Conservation (phyloP, 2,797 vertebrate genomes). For the Enteromius argenteus region DNA sequence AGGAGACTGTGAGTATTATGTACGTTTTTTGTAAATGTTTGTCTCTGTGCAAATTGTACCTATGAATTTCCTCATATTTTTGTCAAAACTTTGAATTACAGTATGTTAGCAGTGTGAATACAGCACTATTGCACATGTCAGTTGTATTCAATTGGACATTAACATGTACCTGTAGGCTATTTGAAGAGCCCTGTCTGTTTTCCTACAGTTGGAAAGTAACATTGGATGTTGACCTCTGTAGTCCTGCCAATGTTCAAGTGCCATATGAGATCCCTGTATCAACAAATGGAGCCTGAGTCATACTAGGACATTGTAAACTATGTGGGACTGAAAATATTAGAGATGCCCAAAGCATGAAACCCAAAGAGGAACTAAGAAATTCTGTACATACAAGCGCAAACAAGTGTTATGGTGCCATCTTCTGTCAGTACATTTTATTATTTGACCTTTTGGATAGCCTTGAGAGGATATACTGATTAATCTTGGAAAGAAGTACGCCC, state of each 20-base stretch:
- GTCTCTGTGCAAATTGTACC: background rate
- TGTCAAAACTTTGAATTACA: background rate
- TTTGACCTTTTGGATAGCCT: background rate
- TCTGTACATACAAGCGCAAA: background rate
- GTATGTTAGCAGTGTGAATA: background rate
- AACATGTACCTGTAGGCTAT: background rate
- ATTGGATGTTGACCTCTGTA: background rate
- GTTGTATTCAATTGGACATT: background rate
- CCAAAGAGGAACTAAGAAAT: background rate
- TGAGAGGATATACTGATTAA: background rate
- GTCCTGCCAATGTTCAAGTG: constrained; percentile 1
- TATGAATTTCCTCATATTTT: background rate
- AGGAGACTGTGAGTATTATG: background rate
- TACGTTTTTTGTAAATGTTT: background rate
- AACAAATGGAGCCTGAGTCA: constrained; percentile 27
- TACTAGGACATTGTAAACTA: constrained; percentile 34
- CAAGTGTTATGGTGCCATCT: constrained; percentile 20
- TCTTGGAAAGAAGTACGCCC: background rate
- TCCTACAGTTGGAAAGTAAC: background rate
- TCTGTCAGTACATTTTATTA: constrained; percentile 6
- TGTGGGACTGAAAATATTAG: constrained; percentile 11
- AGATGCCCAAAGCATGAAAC: constrained; percentile 35
- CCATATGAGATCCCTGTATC: constrained; percentile 18
- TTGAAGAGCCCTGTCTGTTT: background rate
- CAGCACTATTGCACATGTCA: background rate